phyloP scores from a whole-genome alignment of 2,113 vertebrate genomes.

The Nycticebus coucang region DNA sequence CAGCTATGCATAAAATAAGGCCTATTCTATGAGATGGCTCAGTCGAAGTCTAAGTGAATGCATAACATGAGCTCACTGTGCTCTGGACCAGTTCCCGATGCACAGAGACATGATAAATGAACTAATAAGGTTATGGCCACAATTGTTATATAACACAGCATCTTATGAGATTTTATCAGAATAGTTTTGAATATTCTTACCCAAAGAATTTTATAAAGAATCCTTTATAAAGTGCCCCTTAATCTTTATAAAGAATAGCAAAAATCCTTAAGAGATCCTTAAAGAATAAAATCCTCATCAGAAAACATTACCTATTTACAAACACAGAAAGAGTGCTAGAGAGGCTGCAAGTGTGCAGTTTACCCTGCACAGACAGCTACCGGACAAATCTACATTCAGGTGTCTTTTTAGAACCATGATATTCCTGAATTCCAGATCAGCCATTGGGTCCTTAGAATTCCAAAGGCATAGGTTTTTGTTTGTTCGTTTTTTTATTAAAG shows the following conservation, averaged over 20 bases:
- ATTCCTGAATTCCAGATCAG: not conserved
- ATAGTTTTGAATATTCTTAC: not conserved
- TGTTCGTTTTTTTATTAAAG: no score
- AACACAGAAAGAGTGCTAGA: not conserved
- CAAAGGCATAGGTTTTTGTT: not conserved
- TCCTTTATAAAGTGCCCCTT: no score
- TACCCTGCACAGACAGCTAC: not conserved
- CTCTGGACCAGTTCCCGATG: not conserved
- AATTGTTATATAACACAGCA: not conserved
- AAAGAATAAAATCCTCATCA: not conserved
- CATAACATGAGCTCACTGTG: not conserved
- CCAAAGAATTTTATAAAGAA: not conserved
- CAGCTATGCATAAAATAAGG: not conserved
- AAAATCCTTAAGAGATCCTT: not conserved
- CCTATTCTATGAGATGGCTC: not conserved
- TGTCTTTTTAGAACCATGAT: not conserved
- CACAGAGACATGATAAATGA: not conserved
- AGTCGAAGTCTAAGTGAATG: not conserved
- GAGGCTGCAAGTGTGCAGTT: not conserved
- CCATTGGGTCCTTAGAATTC: not conserved
- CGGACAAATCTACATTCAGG: not conserved
- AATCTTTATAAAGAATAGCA: no score
- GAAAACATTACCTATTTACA: fast-evolving
- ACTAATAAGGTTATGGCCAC: not conserved
- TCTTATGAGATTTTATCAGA: not conserved